Evolutionary conservation across 2,797 vertebrate species (phyloP).

Genomic region (Phoxinus dragarum): DNA sequence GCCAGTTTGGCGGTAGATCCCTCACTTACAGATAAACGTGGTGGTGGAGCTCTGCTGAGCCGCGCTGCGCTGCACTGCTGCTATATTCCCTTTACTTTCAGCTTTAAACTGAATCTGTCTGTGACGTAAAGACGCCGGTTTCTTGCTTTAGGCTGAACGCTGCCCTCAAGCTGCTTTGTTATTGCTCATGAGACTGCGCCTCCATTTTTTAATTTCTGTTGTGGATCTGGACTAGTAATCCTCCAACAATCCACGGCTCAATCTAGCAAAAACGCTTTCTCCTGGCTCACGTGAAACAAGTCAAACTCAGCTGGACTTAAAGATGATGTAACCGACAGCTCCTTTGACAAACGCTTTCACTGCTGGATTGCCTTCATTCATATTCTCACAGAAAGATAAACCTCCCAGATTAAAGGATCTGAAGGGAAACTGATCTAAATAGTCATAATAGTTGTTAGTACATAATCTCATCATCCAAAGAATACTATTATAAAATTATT

Average conservation of each 20-base stretch:
- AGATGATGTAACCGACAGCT: conserved; percentile 67
- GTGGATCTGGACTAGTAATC: conserved; percentile 76
- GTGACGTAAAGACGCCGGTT: conserved; percentile 45
- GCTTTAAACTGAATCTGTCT: conserved; percentile 50
- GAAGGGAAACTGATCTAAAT: neutral
- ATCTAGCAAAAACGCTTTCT: conserved; percentile 61
- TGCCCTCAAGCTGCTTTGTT: conserved; percentile 61
- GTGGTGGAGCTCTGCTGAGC: conserved; percentile 22
- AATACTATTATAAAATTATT: neutral
- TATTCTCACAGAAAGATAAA: conserved; percentile 41
- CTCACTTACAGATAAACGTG: conserved; percentile 20
- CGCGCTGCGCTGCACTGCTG: conserved; percentile 23
- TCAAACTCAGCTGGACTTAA: conserved; percentile 62
- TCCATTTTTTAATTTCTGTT: conserved; percentile 67
- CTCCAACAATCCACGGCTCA: conserved; percentile 72
- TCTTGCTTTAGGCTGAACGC: conserved; percentile 53
- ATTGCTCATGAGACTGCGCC: conserved; percentile 63
- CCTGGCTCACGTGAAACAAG: conserved; percentile 71
- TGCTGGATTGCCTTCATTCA: conserved; percentile 45
- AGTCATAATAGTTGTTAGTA: neutral
- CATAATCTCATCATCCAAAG: neutral
- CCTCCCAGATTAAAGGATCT: conserved; percentile 25
- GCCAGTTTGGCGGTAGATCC: conserved; percentile 73
- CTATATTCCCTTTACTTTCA: conserved; percentile 35
- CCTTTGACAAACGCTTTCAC: conserved; percentile 34